Conservation (phyloP, 2,113 vertebrate species). For the Odobenus rosmarus region DNA sequence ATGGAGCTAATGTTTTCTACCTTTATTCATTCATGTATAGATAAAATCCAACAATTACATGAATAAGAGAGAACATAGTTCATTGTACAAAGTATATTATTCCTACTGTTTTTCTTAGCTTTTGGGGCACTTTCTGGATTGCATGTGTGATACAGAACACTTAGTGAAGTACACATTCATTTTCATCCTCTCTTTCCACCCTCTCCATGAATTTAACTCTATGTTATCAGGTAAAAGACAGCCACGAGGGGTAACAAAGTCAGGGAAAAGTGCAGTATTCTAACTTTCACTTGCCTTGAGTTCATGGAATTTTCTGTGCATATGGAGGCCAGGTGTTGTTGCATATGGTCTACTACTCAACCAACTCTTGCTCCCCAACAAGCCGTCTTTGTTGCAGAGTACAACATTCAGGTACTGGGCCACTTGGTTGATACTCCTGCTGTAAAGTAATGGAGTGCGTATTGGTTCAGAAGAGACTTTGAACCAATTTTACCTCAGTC, state of each 20-base stretch:
- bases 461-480: background rate
- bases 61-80: background rate
- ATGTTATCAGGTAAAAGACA: background rate
- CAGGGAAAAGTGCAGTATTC: background rate
- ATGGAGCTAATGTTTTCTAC: background rate
- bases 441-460: background rate
- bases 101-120: background rate
- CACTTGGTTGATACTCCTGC: background rate
- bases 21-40: background rate
- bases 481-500: background rate
- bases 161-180: background rate
- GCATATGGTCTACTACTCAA: background rate
- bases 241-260: background rate
- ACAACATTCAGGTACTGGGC: background rate
- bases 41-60: background rate
- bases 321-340: too few species aligned
- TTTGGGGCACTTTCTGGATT: background rate
- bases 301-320: background rate
- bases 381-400: background rate
- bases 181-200: background rate
- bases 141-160: background rate
- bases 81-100: background rate
- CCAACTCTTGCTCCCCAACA: background rate
- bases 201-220: background rate
- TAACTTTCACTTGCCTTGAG: background rate